Evolutionary conservation across 2,113 vertebrate species (phyloP), one percentile per base, ranked within the genome.

Genomic region (Malurus melanocephalus): DNA sequence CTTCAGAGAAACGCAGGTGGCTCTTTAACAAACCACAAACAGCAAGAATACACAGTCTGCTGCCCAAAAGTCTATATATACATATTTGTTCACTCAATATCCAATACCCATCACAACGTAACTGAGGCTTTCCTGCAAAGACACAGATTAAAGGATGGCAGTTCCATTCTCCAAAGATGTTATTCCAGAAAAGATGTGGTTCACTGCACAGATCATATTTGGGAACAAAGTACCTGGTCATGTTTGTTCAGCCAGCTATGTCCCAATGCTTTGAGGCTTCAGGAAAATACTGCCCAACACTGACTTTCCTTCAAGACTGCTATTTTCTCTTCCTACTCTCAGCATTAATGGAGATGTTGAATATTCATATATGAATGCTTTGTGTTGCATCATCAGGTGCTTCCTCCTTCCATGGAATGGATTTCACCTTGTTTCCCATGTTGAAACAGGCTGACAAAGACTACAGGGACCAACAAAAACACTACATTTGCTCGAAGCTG

Each of bases 41-140:
- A 51, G 35, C 20, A 51, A 30, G 28, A 67, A 53, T 5, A 57
- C 3, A 19, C 2, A 49, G 17, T 49, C 18, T 75, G 28, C 33
- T 71, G 48, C 73, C 60, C 42, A 78, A 28, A 67, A 53, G 2
- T 6, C 0, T 32, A 17, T 22, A 14, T 20, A 22, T 2, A 3
- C 0, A 0, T 6, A 21, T 51, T 46, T 56, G 18, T 14, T 59
- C 10, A 23, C 33, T 64, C 42, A 57, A 2, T 23, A 40, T 30
- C 46, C n/a, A n/a, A n/a, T n/a, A 11, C 60, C 20, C 28, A 40
- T 18, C n/a, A 27, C 9, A 16, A 11, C 19, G 0, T 6, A 74
- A 66, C 0, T 33, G 45, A 83, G 42, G 28, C 28, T 53, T 61
- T 88, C 53, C 53, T 64, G 33, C 1, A 2, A 46, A 72, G 9